Evolutionary conservation across 2,888 invertebrate genomes (phyloP), one percentile per base, ranked within the genome.

Genomic region (Caenorhabditis drosophilae): DNA sequence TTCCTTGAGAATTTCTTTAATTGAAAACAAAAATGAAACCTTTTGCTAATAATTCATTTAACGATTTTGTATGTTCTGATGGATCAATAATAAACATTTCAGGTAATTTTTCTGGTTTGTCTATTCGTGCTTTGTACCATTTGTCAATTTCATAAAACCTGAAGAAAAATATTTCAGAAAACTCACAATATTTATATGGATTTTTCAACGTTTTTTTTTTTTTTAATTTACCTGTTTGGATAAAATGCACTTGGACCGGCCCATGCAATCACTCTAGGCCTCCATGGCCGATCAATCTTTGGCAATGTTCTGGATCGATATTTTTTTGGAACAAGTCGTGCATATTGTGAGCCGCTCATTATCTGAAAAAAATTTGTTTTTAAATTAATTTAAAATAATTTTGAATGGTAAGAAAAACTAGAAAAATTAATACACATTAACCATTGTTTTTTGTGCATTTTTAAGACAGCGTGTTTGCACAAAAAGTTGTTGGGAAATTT

Each of bases 61-160:
- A 40, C 6, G 79, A 74, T 35, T 68, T 55, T 9, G 41, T 47
- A 55, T 75, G 68, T 7, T 74, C 45, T 4, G 77, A 58, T 1
- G 83, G 83, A 38, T 83, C 81, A 50, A 83, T 80, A 26, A 80
- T 59, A 49, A 80, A 76, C 67, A 81, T 59, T 18, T 77, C 56
- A 1, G 82, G 83, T 4, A 77, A 49, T 25, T 61, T 50, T 46
- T 79, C 77, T 6, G 81, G 83, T 47, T 78, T 81, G 44, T 79
- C 73, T 47, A 83, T 84, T 2, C 83, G 67, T 11, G 83, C 83
- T 55, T 83, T 83, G 71, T 83, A 83, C 83, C 83, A 83, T 40
- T 73, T 70, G 50, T 83, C 82, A 16, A 72, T 66, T 56, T 83
- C 81, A 51, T 81, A 83, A 53, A 82, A 83, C 45, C 82, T 82